Percentiles rank a stretch among this genome's conserved stretches.
These are phyloP conservation scores for Cataglyphis rosenhaueri DNA, from an alignment of 2,888 invertebrate genomes.

Conservation along the genomic window DNA sequence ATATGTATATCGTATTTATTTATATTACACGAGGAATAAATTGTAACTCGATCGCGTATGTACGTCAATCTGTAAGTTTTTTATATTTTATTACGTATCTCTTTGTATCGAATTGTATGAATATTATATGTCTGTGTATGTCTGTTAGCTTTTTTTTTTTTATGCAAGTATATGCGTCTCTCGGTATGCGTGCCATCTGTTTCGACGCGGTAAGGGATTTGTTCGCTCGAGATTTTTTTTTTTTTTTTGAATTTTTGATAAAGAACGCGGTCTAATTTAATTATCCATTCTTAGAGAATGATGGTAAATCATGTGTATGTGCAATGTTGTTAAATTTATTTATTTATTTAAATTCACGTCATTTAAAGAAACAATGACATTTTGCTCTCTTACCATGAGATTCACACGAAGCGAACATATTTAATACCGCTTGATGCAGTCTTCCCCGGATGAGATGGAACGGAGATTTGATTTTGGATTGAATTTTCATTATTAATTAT, in stretches of 20 bases:
- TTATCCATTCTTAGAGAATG: neutral
- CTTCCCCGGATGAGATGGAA: conserved; percentile 35
- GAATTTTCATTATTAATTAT: conserved; percentile 15
- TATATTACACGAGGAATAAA: conserved; percentile 76
- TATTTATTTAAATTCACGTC: conserved; percentile 1
- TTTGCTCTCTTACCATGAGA: neutral
- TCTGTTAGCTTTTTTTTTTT: conserved; percentile 29
- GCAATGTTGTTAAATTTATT: conserved; percentile 4
- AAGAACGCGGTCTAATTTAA: neutral
- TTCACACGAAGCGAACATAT: neutral
- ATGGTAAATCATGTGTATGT: neutral
- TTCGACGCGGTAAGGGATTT: conserved; percentile 25
- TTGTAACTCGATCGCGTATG: conserved; percentile 67
- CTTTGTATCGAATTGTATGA: conserved; percentile 40
- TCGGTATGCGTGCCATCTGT: conserved; percentile 30
- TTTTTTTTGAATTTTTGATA: neutral
- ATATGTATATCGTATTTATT: conserved; percentile 80
- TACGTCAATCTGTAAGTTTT: conserved; percentile 79
- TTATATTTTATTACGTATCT: conserved; percentile 39
- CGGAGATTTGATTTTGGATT: conserved; percentile 1
- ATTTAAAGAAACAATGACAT: neutral
- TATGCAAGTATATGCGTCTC: neutral
- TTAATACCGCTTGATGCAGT: conserved; percentile 26
- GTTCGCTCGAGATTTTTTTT: neutral
- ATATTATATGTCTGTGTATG: conserved; percentile 10